Base-by-base conservation (phyloP, 1,140 invertebrate species). In the Acromyrmex charruanus region DNA sequence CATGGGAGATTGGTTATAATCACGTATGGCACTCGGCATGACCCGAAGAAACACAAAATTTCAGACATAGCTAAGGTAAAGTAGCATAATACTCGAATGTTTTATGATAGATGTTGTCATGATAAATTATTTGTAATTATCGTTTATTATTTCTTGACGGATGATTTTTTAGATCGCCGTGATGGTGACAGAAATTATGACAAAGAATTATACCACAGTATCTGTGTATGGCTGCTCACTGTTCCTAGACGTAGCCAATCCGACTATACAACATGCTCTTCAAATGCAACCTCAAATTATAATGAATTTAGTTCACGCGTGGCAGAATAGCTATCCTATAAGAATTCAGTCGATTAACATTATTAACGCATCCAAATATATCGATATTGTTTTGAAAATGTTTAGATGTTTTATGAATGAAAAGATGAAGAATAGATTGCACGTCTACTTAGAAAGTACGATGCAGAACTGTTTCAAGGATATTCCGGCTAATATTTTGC, bases 331-430 rank as follows among this genome's bases (percentile, higher is more conserved):
- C 53, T 98, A 98, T 92, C 97, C 97, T 7, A 95, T 97, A 10
- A 95, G 97, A 10, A n/a, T 21, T 0, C 96, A 97, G 88, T 95
- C 96, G 1, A 93, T 98, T 35, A 96, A 98, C 88, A 98, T 97
- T 91, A 95, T 98, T 1, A 97, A 98, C 93, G 96, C 97, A 2
- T 97, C 97, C 0, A 89, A 92, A 1, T 96, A 97, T 88, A 95
- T 98, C 18, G 97, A 97, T 90, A 94, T 97, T 6, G 94, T 98
- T 5, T 94, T 98, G 35, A 96, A 96, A 79, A 95, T 98, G 7
- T 97, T 98, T 84, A 96, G 96, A 93, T 96, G 92, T 82, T 98
- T 98, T 89, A 97, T 98, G 97, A 96, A 95, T 53, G 95, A 96
- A 59, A 98, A 98, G 90, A 93, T 97, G 88, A 96, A 95, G 71